A percentile compares a stretch with the other conserved stretches of the same genome.
These are phyloP conservation scores for Sycophila texana DNA, from an alignment of 2,888 invertebrate species.

Conservation along the genomic window DNA sequence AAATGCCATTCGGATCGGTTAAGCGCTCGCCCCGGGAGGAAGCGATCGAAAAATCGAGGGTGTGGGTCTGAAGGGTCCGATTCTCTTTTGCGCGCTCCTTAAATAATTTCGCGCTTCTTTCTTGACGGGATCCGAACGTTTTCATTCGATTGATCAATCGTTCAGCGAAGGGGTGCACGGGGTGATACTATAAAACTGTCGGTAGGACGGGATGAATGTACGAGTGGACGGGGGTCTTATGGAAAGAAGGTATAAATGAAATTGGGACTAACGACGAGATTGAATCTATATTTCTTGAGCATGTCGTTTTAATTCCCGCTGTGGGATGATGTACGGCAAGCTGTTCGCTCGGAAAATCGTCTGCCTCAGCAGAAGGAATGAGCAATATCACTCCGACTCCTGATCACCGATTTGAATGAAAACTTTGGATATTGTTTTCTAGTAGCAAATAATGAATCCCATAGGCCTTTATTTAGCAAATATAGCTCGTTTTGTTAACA, in stretches of 20 bases:
- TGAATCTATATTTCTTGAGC: conserved; percentile 34
- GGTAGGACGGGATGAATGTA: not conserved
- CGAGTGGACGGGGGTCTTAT: not conserved
- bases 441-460: no score
- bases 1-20: not conserved
- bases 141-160: no score
- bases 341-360: not conserved
- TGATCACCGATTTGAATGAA: no score
- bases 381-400: no score
- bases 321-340: not conserved
- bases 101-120: not conserved
- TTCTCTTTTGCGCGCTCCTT: not conserved
- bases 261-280: conserved; percentile 1
- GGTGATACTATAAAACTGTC: no score
- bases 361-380: no score
- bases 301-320: conserved; percentile 1
- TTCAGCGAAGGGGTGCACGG: no score
- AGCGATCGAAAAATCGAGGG: not conserved
- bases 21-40: not conserved
- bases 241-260: not conserved
- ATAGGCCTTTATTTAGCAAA: no score
- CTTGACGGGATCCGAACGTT: not conserved
- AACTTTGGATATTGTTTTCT: no score
- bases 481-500: no score
- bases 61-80: not conserved